Conservation (phyloP, 2,888 invertebrate genomes). For the Glyphotaelius pellucidus region DNA sequence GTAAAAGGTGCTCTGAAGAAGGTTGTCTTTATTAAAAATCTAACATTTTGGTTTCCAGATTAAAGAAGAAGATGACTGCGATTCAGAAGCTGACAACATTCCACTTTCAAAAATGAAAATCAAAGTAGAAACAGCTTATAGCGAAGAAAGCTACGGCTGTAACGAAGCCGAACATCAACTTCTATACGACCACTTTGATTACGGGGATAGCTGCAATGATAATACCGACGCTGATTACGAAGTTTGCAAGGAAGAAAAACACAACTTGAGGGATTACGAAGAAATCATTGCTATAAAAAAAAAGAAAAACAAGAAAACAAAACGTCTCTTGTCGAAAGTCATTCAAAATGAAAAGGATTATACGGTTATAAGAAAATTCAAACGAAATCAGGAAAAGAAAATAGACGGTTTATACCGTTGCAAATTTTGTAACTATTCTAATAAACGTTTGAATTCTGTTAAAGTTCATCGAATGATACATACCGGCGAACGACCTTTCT, state of each 20-base stretch:
- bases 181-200: background rate
- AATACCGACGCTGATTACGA: background rate
- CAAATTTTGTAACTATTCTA: slow-evolving; percentile 19
- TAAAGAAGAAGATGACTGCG: background rate
- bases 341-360: background rate
- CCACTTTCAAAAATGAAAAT: background rate
- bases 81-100: background rate
- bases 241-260: background rate
- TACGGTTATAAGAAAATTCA: background rate
- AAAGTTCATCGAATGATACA: slow-evolving; percentile 45
- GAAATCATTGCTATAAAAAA: background rate
- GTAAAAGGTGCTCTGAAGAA: no score
- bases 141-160: background rate
- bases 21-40: background rate
- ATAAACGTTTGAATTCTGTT: slow-evolving; percentile 16
- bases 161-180: background rate
- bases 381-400: slow-evolving; percentile 11
- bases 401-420: slow-evolving; percentile 19
- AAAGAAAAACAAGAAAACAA: background rate
- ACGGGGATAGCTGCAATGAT: background rate
- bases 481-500: slow-evolving; percentile 27
- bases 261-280: background rate
- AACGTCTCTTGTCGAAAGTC: background rate
- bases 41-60: background rate
- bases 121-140: background rate